Evolutionary conservation across 2,797 vertebrate species (phyloP), one percentile per base, ranked within the genome.

Genomic region (Eupleurogrammus muticus): DNA sequence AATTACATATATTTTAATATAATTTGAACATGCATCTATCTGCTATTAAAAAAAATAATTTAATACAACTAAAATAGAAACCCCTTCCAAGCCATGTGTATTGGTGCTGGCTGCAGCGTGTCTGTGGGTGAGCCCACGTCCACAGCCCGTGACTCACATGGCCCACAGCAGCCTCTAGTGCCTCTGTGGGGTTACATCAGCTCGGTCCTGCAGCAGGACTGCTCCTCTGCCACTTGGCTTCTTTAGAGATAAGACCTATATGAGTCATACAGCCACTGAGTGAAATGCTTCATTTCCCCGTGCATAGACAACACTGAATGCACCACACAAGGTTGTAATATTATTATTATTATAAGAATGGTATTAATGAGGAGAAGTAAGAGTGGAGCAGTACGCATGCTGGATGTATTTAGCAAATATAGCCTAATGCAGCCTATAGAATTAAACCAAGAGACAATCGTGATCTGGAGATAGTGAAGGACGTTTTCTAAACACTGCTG

Each of bases 211-310:
- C 91, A 89, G 92, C 88, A 93, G 78, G 71, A 85, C 84, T 73
- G 80, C 79, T 90, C 77, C 75, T 76, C 87, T 84, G 79, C 84
- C 90, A 89, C 82, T 90, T 90, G 87, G 83, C 81, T 89, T 87
- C 81, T 89, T 87, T 89, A 88, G 76, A 91, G 87, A 88, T 90
- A 91, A 90, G 78, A 89, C 90, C 90, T 85, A 85, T 88, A 91
- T 92, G 92, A 93, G 87, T 93, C 92, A 93, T 91, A 86, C 87
- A 90, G 86, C 82, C 81, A 62, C 83, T 79, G 90, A 88, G 81
- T 70, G 83, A 87, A 82, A 74, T 83, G 79, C 66, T 76, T 57
- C 10, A 44, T 82, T 63, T 77, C 70, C 63, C 77, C 75, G 70
- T 75, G 80, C 72, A 70, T 73, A 72, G 79, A 79, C 59, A 47